phyloP scores from a whole-genome alignment of 2,113 vertebrate genomes.

The Syngnathus typhle region DNA sequence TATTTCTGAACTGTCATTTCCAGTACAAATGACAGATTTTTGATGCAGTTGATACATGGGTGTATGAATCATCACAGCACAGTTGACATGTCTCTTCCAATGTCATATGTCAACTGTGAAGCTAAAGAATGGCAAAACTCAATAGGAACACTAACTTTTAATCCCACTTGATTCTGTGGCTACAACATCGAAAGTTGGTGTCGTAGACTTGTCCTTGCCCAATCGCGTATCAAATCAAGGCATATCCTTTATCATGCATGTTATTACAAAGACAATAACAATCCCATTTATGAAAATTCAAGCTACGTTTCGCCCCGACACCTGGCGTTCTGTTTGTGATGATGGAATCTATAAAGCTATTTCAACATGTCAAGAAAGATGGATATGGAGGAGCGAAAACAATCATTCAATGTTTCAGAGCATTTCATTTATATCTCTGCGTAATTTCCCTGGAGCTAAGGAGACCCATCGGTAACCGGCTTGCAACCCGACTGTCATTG shows the following conservation, averaged over 20 bases:
- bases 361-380: constrained; percentile 27
- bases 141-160: background rate
- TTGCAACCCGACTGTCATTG: constrained; percentile 21
- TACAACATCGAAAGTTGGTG: background rate
- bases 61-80: background rate
- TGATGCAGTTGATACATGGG: background rate
- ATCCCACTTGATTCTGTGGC: background rate
- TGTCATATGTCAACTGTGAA: background rate
- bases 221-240: background rate
- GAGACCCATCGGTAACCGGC: constrained; percentile 45
- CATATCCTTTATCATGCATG: background rate
- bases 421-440: constrained; percentile 43
- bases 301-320: background rate
- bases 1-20: too few species aligned
- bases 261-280: background rate
- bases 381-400: constrained; percentile 25
- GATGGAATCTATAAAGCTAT: constrained; percentile 34
- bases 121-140: background rate
- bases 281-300: background rate
- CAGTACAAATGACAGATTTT: too few species aligned
- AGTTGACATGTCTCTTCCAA: background rate
- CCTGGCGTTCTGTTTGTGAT: constrained; percentile 17
- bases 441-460: constrained; percentile 54
- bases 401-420: constrained; percentile 40
- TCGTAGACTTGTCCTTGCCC: background rate